Percentiles rank a stretch among this genome's conserved stretches.
Evolutionary conservation across 2,113 vertebrate species (phyloP).

Genomic region (Eretmochelys imbricata): DNA sequence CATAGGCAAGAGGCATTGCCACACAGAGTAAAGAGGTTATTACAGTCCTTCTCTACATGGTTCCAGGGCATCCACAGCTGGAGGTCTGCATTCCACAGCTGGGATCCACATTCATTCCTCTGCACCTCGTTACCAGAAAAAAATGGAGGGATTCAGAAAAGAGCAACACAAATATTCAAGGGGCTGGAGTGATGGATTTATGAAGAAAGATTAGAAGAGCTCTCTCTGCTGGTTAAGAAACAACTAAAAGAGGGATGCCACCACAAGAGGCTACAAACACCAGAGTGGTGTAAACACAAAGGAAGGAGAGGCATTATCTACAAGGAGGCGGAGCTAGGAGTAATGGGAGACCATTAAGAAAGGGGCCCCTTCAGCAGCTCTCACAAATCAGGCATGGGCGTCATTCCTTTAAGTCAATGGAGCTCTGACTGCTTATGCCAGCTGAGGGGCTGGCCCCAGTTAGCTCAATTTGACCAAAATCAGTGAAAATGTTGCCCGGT

Average conservation of each 20-base stretch:
- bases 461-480: neutral
- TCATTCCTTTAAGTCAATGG: neutral
- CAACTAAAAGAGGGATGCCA: neutral
- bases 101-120: neutral
- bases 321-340: neutral
- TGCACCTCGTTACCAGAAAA: neutral
- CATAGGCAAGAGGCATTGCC: neutral
- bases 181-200: neutral
- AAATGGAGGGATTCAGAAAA: neutral
- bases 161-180: neutral
- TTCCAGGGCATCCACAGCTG: neutral
- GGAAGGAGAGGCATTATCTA: neutral
- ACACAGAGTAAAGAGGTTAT: neutral
- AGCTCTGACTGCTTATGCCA: neutral
- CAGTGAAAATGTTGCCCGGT: neutral
- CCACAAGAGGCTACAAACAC: no score
- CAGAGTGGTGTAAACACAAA: neutral
- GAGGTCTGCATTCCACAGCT: neutral
- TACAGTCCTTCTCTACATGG: neutral
- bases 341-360: neutral
- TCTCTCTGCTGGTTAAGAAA: neutral
- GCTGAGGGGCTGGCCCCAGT: neutral
- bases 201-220: neutral
- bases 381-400: rapidly evolving
- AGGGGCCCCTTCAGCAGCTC: neutral